These are phyloP conservation scores for Xanthorhoe spadicearia DNA, from an alignment of 2,888 invertebrate species.

Conservation along the genomic window DNA sequence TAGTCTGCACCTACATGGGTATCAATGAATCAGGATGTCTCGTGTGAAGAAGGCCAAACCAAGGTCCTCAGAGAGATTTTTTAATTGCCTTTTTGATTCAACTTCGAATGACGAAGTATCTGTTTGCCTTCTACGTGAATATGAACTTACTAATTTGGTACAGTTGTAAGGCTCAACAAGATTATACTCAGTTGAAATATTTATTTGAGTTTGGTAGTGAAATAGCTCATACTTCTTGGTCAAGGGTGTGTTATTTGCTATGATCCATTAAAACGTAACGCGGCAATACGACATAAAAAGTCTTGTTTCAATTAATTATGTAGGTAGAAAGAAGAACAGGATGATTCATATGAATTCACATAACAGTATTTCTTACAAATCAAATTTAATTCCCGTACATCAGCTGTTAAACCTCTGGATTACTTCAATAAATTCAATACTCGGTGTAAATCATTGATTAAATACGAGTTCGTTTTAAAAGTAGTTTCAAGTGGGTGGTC, in stretches of 20 bases:
- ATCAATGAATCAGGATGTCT: slow-evolving; percentile 26
- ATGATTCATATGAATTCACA: no score
- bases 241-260: no score
- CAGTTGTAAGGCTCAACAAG: no score
- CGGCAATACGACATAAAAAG: no score
- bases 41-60: slow-evolving; percentile 17
- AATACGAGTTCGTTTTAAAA: no score
- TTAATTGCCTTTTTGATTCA: slow-evolving; percentile 9
- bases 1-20: slow-evolving; percentile 15
- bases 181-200: neutral
- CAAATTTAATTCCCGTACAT: neutral
- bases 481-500: no score
- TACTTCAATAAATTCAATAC: neutral
- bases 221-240: neutral
- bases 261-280: no score
- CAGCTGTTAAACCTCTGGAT: neutral
- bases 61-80: neutral
- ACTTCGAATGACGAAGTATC: neutral
- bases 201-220: neutral
- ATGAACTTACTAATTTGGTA: neutral
- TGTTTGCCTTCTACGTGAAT: neutral
- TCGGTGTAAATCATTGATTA: no score
- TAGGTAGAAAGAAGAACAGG: no score
- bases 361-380: no score
- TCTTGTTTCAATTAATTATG: no score